These are phyloP conservation scores for Montipora foliosa DNA, from an alignment of 64 coral and sea anemone species.

Conservation along the genomic window DNA sequence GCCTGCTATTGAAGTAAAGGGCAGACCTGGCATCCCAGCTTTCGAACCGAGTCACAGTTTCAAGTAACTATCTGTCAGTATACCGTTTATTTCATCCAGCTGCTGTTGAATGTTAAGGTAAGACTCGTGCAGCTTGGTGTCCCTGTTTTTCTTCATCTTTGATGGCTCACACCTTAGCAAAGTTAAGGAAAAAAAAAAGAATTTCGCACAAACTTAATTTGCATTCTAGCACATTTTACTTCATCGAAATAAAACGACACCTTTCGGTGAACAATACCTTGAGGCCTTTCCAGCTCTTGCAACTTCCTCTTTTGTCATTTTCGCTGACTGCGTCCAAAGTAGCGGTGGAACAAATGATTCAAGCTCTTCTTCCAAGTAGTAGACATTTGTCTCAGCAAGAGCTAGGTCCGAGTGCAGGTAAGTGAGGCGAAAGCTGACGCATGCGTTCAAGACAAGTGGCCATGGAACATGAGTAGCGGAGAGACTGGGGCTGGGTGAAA, in stretches of 20 bases:
- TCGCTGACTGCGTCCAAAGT: conserved; percentile 29
- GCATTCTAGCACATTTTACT: no score
- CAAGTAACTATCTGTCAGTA: neutral
- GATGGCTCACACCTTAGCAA: neutral
- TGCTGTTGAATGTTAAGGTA: conserved; percentile 18
- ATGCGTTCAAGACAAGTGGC: conserved; percentile 68
- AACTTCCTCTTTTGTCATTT: conserved; percentile 38
- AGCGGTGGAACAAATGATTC: conserved; percentile 37
- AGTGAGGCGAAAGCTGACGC: conserved; percentile 44
- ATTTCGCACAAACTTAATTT: no score
- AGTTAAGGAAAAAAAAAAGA: neutral
- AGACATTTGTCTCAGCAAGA: conserved; percentile 41
- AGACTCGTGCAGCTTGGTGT: conserved; percentile 21
- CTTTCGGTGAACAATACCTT: neutral
- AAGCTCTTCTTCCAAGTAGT: conserved; percentile 42
- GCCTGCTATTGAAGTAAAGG: no score
- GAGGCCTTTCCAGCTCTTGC: neutral
- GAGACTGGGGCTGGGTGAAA: conserved; percentile 8
- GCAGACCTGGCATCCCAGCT: no score
- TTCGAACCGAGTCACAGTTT: no score
- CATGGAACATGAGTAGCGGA: conserved; percentile 66
- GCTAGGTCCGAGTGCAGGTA: conserved; percentile 51
- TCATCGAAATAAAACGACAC: no score
- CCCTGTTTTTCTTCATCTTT: neutral
- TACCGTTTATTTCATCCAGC: conserved; percentile 30